Evolutionary conservation across 2,113 vertebrate species (phyloP).

Genomic region (Gnathonemus longibarbis): DNA sequence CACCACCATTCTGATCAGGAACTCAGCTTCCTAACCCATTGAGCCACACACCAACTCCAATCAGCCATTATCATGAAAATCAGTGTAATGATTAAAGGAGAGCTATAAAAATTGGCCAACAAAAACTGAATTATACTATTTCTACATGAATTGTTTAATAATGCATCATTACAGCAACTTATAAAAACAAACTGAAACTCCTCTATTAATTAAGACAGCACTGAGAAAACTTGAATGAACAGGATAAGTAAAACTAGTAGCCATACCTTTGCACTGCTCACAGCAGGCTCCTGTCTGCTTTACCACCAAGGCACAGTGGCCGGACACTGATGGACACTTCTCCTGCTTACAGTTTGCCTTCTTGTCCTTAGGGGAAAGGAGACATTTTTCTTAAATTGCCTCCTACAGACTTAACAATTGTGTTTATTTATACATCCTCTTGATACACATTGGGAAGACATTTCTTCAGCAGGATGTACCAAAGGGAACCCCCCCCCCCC

Average conservation of each 20-base stretch:
- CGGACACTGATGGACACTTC: slow-evolving; percentile 79
- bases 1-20: neutral
- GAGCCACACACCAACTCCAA: neutral
- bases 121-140: neutral
- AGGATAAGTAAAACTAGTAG: neutral
- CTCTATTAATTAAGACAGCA: neutral
- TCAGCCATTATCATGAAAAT: neutral
- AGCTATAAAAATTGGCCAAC: neutral
- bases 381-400: neutral
- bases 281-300: slow-evolving; percentile 93
- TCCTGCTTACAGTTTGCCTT: slow-evolving; percentile 95
- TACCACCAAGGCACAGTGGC: slow-evolving; percentile 87
- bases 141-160: neutral
- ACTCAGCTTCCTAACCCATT: neutral
- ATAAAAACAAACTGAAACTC: neutral
- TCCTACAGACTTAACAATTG: neutral
- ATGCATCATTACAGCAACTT: neutral
- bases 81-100: neutral
- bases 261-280: slow-evolving; percentile 88
- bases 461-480: neutral
- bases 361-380: slow-evolving; percentile 66
- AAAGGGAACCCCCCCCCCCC: neutral
- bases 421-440: neutral
- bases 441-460: neutral
- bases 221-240: neutral